phyloP scores from a whole-genome alignment of 1,140 invertebrate species.

The Coelopa frigida region DNA sequence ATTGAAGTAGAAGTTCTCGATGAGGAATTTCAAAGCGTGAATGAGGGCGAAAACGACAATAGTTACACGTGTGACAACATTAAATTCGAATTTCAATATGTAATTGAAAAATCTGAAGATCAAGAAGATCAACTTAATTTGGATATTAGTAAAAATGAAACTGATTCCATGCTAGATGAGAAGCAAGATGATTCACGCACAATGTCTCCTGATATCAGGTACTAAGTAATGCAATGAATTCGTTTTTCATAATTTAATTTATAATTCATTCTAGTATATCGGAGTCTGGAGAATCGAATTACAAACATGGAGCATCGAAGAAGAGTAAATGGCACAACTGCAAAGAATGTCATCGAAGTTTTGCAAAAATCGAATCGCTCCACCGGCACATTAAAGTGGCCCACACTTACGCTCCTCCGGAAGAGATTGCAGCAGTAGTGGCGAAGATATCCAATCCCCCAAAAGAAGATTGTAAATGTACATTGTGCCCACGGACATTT shows the following conservation, averaged over 20 bases:
- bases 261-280: not conserved
- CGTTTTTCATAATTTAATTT: not conserved
- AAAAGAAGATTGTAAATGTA: too few species aligned
- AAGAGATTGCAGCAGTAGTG: slow-evolving; percentile 17
- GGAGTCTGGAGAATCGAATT: not conserved
- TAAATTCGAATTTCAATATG: slow-evolving; percentile 6
- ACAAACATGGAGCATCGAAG: not conserved
- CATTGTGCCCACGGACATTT: slow-evolving; percentile 49
- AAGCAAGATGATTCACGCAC: not conserved
- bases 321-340: slow-evolving; percentile 21
- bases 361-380: slow-evolving; percentile 27
- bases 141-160: not conserved
- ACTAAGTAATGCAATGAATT: not conserved
- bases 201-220: not conserved
- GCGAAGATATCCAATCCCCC: slow-evolving; percentile 44
- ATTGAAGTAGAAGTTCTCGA: not conserved
- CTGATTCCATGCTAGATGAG: not conserved
- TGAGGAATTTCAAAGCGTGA: too few species aligned
- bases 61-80: not conserved
- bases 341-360: slow-evolving; percentile 21
- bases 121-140: not conserved
- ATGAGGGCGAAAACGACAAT: slow-evolving; percentile 3
- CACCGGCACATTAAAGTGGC: slow-evolving; percentile 18
- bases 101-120: not conserved
- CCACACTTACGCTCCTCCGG: slow-evolving; percentile 12